Evolutionary conservation across 2,888 invertebrate genomes (phyloP), one percentile per base, ranked within the genome.

Genomic region (Nemapogon koenigi): DNA sequence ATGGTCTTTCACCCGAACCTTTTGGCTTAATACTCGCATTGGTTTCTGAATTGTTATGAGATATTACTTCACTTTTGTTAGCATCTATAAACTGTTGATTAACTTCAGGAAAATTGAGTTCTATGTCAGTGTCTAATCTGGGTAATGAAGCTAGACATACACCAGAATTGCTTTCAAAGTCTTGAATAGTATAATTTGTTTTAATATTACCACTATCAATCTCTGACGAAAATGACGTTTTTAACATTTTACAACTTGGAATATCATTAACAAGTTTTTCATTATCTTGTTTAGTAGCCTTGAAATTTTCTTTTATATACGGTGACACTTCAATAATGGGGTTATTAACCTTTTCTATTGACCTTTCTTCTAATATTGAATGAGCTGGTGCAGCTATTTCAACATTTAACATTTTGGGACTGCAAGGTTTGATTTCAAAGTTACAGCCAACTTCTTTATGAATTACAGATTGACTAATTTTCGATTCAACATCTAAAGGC

Each of bases 381-480:
- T 68, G 66, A 17, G 65, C 55, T 26, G 73, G 69, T 41, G 75
- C 55, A 25, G 75, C 73, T 38, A 67, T 49, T 55, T 75, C 70
- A 16, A 66, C 73, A 63, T 71, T 75, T 44, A 76, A 50, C 69
- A 76, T 73, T 63, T 72, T 67, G 37, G 80, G 80, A 55, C 79
- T 80, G 47, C 78, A 80, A 16, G 78, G 80, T 45, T 66, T 76
- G 43, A 80, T 78, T 62, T 80, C 80, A 62, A 79, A 80, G 53
- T 80, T 81, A 50, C 79, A 80, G 17, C 78, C 75, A 36, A 80
- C 80, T 50, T 81, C 80, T 58, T 81, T 81, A 46, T 79, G 79
- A 44, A 81, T 81, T 16, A 81, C 67, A 8, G 80, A 81, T 46
- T 81, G 80, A 48, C 76, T 81, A 48, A 81, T 81, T 61, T 80